These are phyloP conservation scores for Dasyprocta punctata DNA, from an alignment of 2,113 vertebrate genomes.

Conservation along the genomic window DNA sequence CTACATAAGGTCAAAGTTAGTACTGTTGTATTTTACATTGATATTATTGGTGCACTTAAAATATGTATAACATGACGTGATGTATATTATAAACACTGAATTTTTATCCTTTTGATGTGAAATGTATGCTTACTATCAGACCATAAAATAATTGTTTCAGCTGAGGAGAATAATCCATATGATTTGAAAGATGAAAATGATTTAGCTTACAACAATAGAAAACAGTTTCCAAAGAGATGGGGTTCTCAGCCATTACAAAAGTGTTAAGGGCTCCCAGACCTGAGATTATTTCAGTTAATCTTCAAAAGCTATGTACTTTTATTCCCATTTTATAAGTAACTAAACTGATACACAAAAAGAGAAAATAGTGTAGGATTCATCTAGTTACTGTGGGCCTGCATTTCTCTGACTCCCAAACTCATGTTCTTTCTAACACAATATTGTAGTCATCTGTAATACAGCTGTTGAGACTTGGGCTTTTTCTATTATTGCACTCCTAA, in stretches of 20 bases:
- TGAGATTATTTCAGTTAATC: background rate
- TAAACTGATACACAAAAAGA: background rate
- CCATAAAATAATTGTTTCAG: conserved; percentile 2
- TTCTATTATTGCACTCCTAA: background rate
- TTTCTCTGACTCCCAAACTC: background rate
- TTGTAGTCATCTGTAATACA: background rate
- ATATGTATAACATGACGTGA: background rate
- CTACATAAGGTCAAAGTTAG: conserved; percentile 62
- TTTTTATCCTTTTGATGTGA: conserved; percentile 49
- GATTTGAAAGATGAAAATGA: conserved; percentile 20
- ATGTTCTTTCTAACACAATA: background rate
- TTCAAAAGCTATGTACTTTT: background rate
- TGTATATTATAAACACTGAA: background rate
- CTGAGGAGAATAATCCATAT: background rate
- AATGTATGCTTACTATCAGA: conserved; percentile 13
- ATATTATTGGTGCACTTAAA: conserved; percentile 40
- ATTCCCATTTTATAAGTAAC: background rate
- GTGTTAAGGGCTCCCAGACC: background rate
- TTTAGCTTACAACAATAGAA: conserved; percentile 8
- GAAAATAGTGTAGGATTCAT: background rate
- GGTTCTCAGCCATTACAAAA: background rate
- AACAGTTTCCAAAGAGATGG: background rate
- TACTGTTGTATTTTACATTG: conserved; percentile 39
- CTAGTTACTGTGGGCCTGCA: background rate
- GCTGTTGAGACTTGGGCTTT: background rate